Base-by-base conservation (phyloP, 2,113 vertebrate species). In the Sclerurus mexicanus region DNA sequence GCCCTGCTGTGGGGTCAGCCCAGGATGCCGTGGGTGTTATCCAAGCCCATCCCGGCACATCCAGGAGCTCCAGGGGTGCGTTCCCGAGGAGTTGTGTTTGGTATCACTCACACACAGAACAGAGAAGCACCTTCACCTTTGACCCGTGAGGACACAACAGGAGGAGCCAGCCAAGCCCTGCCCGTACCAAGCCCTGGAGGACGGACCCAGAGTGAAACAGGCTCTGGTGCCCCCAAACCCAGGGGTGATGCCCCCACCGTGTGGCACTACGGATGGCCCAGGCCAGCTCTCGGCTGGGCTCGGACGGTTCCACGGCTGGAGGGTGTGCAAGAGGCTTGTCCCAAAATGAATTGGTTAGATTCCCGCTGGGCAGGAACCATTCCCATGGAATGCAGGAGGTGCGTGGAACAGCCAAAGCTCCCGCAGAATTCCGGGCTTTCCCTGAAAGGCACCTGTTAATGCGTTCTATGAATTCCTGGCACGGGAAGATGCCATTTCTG, bases 21-120 rank as follows among this genome's bases (percentile, higher is more conserved):
- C 52, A 55, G 52, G 52, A 19, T 30, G 17, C 52, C 15, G 7
- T 58, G 55, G 55, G 19, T n/a, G 21, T n/a, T 56, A 37, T 3
- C 55, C 56, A 64, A 47, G 44, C 16, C 56, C 68, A 80, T 28
- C 62, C 55, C 62, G 55, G 31, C 17, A 24, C 22, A 33, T 52
- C 19, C 66, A 67, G 77, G 7, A 47, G 40, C 79, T 74, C 67
- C 79, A n/a, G 79, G 4, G 1, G 66, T 1, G 1, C 6, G 8
- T 33, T 17, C 30, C 12, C 1, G 15, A 27, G 71, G 58, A 5
- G 31, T 6, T 67, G 67, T 37, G 73, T 24, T n/a, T 37, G 60
- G 74, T 52, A 60, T 4, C 3, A 3, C 73, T 33, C 46, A 7
- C 1, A 17, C 28, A n/a, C 35, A 1, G 2, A 19, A 2, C 2